Percentiles rank a stretch among this genome's conserved stretches.
These are phyloP conservation scores for Chanos chanos DNA, from an alignment of 2,797 vertebrate genomes.

Conservation along the genomic window DNA sequence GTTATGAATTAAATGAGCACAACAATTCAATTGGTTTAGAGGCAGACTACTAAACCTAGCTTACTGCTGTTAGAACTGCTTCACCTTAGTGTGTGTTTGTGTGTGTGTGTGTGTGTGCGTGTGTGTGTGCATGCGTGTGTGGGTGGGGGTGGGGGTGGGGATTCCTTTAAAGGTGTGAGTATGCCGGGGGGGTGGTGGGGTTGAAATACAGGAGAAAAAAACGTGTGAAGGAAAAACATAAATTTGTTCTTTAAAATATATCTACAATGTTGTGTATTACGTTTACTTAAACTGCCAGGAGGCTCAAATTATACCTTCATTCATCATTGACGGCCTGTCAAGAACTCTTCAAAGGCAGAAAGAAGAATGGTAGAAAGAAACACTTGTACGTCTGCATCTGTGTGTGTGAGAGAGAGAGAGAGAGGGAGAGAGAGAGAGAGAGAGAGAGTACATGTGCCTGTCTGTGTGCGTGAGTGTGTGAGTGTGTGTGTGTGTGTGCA, in stretches of 20 bases:
- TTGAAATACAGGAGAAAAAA: slow-evolving; percentile 6
- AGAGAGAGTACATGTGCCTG: too few relatives aligned
- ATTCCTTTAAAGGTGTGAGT: too few relatives aligned
- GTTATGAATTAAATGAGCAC: slow-evolving; percentile 33
- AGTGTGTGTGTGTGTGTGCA: neutral
- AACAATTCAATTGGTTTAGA: slow-evolving; percentile 30
- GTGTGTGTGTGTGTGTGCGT: too few relatives aligned
- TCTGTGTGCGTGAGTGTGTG: neutral
- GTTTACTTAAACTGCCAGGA: slow-evolving; percentile 58
- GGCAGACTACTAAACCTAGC: slow-evolving; percentile 16
- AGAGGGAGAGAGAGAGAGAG: neutral
- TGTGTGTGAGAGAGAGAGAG: slow-evolving; percentile 39
- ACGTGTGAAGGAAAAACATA: slow-evolving; percentile 5
- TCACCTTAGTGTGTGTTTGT: too few relatives aligned
- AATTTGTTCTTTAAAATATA: slow-evolving; percentile 3
- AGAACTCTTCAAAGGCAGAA: slow-evolving; percentile 44
- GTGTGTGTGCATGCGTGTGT: too few relatives aligned
- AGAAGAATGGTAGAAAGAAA: slow-evolving; percentile 62
- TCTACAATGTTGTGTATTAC: slow-evolving; percentile 16
- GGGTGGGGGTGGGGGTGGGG: too few relatives aligned
- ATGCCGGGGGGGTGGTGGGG: slow-evolving; percentile 11
- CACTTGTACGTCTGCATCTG: slow-evolving; percentile 56
- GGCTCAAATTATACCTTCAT: slow-evolving; percentile 64
- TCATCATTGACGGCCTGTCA: slow-evolving; percentile 51
- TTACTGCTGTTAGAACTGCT: slow-evolving; percentile 11